Evolutionary conservation across 2,888 invertebrate genomes (phyloP).

Genomic region (Augiades crinisus): DNA sequence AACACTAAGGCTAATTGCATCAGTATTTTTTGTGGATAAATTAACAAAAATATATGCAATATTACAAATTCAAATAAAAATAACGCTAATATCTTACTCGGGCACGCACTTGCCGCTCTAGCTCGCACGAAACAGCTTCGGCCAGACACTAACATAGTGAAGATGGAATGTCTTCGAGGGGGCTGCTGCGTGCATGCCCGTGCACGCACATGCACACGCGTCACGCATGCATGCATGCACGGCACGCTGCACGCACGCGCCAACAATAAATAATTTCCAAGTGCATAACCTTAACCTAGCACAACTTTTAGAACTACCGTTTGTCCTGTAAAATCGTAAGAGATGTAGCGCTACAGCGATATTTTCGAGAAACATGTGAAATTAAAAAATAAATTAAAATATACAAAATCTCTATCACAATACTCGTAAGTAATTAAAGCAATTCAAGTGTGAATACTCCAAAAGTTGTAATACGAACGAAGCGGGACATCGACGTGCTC

Average conservation of each 20-base stretch:
- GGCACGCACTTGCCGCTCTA: conserved; percentile 67
- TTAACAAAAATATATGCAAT: conserved; percentile 80
- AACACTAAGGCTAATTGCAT: conserved; percentile 81
- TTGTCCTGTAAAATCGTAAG: conserved; percentile 66
- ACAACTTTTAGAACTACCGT: conserved; percentile 71
- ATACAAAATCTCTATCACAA: conserved; percentile 82
- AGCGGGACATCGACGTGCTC: conserved; percentile 50
- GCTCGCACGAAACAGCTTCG: conserved; percentile 45
- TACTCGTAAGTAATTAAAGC: conserved; percentile 82
- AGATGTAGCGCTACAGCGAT: conserved; percentile 74
- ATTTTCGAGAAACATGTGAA: conserved; percentile 70
- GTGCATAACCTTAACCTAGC: conserved; percentile 74
- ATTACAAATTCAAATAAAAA: conserved; percentile 79
- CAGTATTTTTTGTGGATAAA: conserved; percentile 79
- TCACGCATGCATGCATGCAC: conserved; percentile 20
- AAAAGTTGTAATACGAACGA: conserved; percentile 72
- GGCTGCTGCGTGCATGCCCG: conserved; percentile 33
- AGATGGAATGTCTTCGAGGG: conserved; percentile 67
- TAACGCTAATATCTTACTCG: conserved; percentile 81
- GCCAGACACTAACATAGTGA: conserved; percentile 45
- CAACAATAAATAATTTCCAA: conserved; percentile 60
- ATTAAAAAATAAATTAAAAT: conserved; percentile 81
- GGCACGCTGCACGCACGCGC: conserved; percentile 36
- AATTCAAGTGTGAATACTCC: conserved; percentile 80
- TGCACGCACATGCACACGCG: neutral